Evolutionary conservation across 2,113 vertebrate genomes (phyloP), one percentile per base, ranked within the genome.

Genomic region (Pogonocichla stellata): DNA sequence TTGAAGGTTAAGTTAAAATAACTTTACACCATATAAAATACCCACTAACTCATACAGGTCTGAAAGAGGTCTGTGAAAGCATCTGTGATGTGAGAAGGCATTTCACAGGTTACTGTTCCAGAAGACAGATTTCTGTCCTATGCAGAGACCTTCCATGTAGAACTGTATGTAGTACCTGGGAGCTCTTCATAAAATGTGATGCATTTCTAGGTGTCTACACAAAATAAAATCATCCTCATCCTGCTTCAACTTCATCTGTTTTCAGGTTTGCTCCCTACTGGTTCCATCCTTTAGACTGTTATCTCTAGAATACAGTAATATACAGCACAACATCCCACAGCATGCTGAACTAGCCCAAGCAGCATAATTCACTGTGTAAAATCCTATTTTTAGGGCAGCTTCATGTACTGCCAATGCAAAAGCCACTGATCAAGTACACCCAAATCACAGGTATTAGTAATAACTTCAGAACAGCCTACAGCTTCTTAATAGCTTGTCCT

Each of bases 1-100:
- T 62, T 90, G 60, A 86, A 94, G 67, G 56, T 86, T 80, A 93
- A n/a, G 16, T 67, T 58, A 42, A 80, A 86, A 28, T 65, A 67
- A 70, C 22, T 50, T 87, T 24, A 64, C 58, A 62, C 36, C n/a
- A n/a, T 8, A 4, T 69, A 75, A 67, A 70, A 88, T 8, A 71
- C 34, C 47, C 18, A n/a, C 20, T 53, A 96, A 58, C 7, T 67
- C 40, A 77, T 10, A 26, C 8, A 56, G 61, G 47, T 67, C 22
- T 67, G 64, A 64, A 5, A 83, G 72, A 58, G 67, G 33, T 12
- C 67, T 25, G 12, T 29, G 34, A 86, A 80, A 86, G 50, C 42
- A 54, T 33, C 15, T 34, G 8, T 50, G 53, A 15, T 50, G 10
- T 38, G 10, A 85, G 19, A 81, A 90, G 40, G 24, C 31, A 83